Conservation (phyloP, 2,888 invertebrate species). For the Drosophila nr. fundita region DNA sequence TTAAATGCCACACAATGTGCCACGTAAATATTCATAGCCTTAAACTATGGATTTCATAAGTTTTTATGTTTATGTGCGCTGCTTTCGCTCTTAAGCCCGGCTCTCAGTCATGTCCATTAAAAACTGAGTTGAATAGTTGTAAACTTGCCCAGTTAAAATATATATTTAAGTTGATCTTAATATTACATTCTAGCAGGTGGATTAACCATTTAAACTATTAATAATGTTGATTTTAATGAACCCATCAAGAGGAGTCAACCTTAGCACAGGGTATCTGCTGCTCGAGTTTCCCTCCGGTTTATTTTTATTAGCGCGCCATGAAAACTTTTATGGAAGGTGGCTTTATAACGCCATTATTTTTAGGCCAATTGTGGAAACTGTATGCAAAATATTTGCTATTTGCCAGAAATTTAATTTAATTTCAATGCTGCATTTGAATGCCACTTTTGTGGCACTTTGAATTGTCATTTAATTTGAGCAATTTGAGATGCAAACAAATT, state of each 20-base stretch:
- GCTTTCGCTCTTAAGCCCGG: conserved; percentile 18
- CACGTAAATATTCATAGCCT: conserved; percentile 1
- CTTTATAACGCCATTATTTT: conserved; percentile 19
- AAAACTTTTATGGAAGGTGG: conserved; percentile 10
- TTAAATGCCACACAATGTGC: conserved; percentile 31
- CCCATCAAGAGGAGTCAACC: no score
- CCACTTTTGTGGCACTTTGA: conserved; percentile 19
- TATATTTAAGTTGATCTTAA: no score
- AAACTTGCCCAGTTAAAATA: background rate
- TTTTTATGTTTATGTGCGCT: conserved; percentile 31
- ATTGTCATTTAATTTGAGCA: conserved; percentile 7
- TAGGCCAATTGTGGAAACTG: conserved; percentile 2
- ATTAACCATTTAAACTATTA: background rate
- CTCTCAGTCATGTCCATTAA: background rate
- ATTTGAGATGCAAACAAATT: conserved; percentile 25
- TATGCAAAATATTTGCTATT: conserved; percentile 18
- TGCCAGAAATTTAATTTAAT: conserved; percentile 40
- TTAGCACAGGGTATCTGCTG: background rate
- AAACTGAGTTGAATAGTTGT: background rate
- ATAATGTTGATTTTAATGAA: background rate
- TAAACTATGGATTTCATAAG: conserved; percentile 22
- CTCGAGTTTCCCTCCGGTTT: background rate
- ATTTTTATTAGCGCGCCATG: conserved; percentile 7
- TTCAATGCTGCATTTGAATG: conserved; percentile 42
- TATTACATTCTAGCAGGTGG: background rate